phyloP scores from a whole-genome alignment of 2,797 vertebrate species.

The Tokudaia tokunoshimensis region DNA sequence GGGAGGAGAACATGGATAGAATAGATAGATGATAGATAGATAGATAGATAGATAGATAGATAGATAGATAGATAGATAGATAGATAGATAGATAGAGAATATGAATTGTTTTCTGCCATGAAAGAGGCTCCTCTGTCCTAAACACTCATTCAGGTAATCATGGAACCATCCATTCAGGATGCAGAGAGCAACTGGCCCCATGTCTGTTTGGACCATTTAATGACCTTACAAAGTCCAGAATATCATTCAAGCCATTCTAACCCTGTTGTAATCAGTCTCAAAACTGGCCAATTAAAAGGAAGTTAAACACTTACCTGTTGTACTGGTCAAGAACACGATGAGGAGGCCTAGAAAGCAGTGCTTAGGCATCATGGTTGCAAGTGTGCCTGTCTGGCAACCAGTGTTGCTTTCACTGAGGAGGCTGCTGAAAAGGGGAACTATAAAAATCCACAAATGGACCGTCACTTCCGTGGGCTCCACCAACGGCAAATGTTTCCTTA shows the following conservation, averaged over 20 bases:
- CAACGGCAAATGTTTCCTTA: conserved; percentile 29
- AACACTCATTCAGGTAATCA: background rate
- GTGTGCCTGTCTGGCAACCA: background rate
- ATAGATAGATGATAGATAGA: too few species aligned
- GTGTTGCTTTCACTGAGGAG: background rate
- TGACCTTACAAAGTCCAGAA: conserved; percentile 20
- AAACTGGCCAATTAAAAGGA: conserved; percentile 51
- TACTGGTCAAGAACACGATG: conserved; percentile 65
- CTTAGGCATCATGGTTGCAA: conserved; percentile 68
- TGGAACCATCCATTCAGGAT: background rate
- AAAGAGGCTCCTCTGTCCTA: background rate
- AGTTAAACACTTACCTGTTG: conserved; percentile 79
- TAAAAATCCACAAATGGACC: background rate
- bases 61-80: too few species aligned
- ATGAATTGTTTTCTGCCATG: background rate
- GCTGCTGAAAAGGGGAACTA: background rate
- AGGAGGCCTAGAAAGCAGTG: conserved; percentile 79
- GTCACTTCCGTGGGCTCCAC: background rate
- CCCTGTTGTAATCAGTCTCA: background rate
- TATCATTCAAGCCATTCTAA: background rate
- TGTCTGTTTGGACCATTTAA: background rate
- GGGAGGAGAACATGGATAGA: too few species aligned
- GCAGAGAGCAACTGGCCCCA: background rate
- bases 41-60: too few species aligned
- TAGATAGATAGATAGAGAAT: background rate